Percentiles rank a stretch among this genome's conserved stretches.
Evolutionary conservation across 2,888 invertebrate genomes (phyloP).

Genomic region (Aspidapion aeneum): DNA sequence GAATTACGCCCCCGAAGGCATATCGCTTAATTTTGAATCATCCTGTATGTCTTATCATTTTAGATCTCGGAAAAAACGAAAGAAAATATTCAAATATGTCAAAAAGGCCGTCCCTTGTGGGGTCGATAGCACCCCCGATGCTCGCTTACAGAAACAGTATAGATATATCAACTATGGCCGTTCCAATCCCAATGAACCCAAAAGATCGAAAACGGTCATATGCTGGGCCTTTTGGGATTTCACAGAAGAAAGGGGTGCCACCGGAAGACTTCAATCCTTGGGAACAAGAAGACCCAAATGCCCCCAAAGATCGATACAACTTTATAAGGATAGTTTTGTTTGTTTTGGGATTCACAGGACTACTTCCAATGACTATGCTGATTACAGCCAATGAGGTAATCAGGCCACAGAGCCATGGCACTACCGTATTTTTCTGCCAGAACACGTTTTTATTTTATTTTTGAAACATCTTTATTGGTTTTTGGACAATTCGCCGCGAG

Average conservation of each 20-base stretch:
- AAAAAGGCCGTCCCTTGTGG: no score
- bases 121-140: neutral
- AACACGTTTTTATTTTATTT: no score
- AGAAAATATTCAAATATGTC: no score
- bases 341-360: neutral
- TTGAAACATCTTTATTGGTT: neutral
- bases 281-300: slow-evolving; percentile 1
- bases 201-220: neutral
- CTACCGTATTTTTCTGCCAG: no score
- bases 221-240: neutral
- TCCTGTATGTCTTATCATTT: no score
- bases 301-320: slow-evolving; percentile 7
- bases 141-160: neutral
- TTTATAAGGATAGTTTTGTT: slow-evolving; percentile 1
- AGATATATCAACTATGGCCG: neutral
- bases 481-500: neutral
- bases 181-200: neutral
- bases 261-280: neutral
- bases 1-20: no score
- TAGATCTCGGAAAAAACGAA: no score
- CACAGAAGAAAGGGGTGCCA: neutral
- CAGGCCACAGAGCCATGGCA: no score
- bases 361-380: slow-evolving; percentile 8
- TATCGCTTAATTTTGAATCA: no score
- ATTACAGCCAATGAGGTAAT: slow-evolving; percentile 11